Base-by-base conservation (phyloP, 2,113 vertebrate species). In the Melanocharis versteri region DNA sequence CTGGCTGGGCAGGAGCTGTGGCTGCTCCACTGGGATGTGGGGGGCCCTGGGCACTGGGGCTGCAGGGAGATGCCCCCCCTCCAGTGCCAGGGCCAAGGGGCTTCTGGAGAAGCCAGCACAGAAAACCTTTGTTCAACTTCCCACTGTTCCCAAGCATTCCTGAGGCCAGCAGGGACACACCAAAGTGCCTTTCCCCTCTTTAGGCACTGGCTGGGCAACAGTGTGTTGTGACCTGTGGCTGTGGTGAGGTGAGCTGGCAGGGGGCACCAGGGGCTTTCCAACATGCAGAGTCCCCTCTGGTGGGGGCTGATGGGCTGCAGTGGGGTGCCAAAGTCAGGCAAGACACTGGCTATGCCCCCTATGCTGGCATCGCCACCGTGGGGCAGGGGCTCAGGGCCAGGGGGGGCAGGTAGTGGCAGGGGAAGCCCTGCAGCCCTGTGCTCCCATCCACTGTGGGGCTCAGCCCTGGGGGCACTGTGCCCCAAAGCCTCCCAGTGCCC, bases 151-250 rank as follows among this genome's bases (percentile, higher is more conserved):
- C 44, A 47, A 56, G 42, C 21, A 7, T 39, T 42, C 30, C 87
- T 3, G 4, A 64, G 76, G 71, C 70, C 75, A 11, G 37, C 6
- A 4, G 69, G 31, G 60, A 82, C 26, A 50, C 83, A 91, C 93
- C 94, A 3, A 96, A 83, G 94, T 95, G 93, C 96, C 96, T 96
- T 95, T 53, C 56, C 5, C 44, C 31, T 68, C 33, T 51, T 56
- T 60, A 64, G 84, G 77, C 87, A 83, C 83, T 70, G 9, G 45
- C 64, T 9, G 31, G 58, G 79, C 60, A 7, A 17, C 42, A 14
- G 19, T 5, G 8, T 4, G 11, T n/a, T 5, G 15, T 50, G 42
- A 51, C 26, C 11, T 10, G 1, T 31, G 54, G 11, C 30, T 83
- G 7, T 3, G n/a, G 47, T 3, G 3, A 54, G 35, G 66, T 27